phyloP scores from a whole-genome alignment of 2,888 invertebrate species.

The Drosophila acutilabella region DNA sequence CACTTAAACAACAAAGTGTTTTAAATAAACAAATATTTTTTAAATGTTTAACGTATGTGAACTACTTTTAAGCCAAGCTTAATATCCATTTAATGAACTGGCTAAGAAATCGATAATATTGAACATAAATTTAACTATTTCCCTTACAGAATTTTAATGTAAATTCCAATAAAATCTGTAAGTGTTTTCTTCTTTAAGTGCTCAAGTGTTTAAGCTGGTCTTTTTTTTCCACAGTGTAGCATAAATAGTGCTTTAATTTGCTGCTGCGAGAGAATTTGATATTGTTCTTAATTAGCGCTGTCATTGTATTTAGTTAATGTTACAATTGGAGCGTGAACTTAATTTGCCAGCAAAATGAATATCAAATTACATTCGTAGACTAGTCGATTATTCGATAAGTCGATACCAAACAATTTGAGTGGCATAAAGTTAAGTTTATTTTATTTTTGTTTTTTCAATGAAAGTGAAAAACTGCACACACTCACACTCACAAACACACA shows the following conservation, averaged over 20 bases:
- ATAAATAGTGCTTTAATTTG: background rate
- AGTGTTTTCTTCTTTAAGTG: too few species aligned
- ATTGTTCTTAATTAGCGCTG: conserved; percentile 61
- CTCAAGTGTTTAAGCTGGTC: too few species aligned
- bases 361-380: conserved; percentile 2
- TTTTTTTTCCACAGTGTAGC: background rate
- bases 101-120: too few species aligned
- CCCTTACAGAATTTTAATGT: too few species aligned
- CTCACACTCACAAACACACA: conserved; percentile 7
- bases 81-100: too few species aligned
- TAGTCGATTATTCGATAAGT: conserved; percentile 24
- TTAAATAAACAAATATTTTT: too few species aligned
- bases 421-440: conserved; percentile 20
- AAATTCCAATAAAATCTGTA: too few species aligned
- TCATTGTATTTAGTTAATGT: conserved; percentile 42
- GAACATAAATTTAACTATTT: too few species aligned
- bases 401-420: conserved; percentile 13
- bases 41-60: too few species aligned
- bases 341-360: conserved; percentile 27
- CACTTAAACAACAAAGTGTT: too few species aligned
- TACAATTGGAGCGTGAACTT: conserved; percentile 50
- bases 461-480: conserved; percentile 63
- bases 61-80: too few species aligned
- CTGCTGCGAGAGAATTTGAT: conserved; percentile 25
- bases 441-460: conserved; percentile 46